Conservation (phyloP, 2,797 vertebrate genomes). For the Halcyon smyrnensis region DNA sequence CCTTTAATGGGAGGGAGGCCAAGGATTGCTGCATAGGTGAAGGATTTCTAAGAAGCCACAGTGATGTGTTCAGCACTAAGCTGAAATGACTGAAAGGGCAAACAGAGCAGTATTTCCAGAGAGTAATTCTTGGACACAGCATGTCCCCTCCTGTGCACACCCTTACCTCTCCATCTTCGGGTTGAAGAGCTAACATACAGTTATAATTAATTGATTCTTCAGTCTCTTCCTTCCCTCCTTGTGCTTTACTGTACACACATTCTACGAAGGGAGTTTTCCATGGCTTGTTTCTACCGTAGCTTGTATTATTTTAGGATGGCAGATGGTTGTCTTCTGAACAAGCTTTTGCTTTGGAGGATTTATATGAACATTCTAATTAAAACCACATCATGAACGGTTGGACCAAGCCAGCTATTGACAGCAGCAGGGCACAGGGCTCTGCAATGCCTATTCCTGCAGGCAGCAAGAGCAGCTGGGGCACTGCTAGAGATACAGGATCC, state of each 20-base stretch:
- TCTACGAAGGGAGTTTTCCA: not conserved
- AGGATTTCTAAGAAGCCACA: not conserved
- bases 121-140: not conserved
- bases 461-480: not conserved
- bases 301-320: not conserved
- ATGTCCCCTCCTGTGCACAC: not conserved
- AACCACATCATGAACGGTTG: not conserved
- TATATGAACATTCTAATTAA: not conserved
- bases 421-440: accelerated
- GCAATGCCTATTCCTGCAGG: accelerated
- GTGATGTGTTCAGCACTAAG: not conserved
- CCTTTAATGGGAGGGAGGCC: not conserved
- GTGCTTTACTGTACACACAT: not conserved
- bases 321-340: not conserved
- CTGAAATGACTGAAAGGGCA: not conserved
- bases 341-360: not conserved
- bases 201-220: not conserved
- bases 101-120: not conserved
- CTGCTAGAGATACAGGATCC: not conserved
- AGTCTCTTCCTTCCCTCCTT: not conserved
- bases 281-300: not conserved
- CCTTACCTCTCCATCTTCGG: not conserved
- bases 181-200: not conserved
- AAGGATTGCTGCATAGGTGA: not conserved
- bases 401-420: accelerated